These are phyloP conservation scores for Myotis myotis DNA, from an alignment of 2,797 vertebrate genomes.

Conservation along the genomic window DNA sequence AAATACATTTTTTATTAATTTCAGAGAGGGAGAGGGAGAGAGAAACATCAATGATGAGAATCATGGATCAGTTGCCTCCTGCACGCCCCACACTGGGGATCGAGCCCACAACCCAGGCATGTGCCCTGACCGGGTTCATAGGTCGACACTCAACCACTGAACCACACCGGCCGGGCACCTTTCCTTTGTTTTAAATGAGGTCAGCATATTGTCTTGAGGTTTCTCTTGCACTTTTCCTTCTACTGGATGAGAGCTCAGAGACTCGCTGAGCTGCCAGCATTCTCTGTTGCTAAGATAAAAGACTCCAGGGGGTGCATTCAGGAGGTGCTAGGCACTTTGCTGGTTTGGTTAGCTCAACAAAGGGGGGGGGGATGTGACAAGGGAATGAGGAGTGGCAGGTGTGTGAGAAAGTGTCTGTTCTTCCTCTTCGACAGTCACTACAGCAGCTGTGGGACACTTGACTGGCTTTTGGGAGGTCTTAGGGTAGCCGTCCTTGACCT, in stretches of 20 bases:
- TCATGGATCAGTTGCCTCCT: too few species aligned
- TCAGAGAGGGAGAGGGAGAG: too few species aligned
- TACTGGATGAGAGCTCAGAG: background rate
- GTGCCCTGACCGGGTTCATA: too few species aligned
- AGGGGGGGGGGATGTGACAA: accelerated
- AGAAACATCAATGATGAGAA: too few species aligned
- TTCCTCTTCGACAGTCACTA: background rate
- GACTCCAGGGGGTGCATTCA: background rate
- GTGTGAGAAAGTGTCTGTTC: background rate
- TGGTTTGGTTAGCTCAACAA: background rate
- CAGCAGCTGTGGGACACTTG: background rate
- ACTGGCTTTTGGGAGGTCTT: conserved; percentile 8
- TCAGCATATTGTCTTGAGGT: background rate
- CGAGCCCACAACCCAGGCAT: too few species aligned
- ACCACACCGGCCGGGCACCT: too few species aligned
- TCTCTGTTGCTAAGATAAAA: conserved; percentile 9
- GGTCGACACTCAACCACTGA: too few species aligned
- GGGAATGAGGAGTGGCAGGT: background rate
- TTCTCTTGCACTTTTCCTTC: background rate
- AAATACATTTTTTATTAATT: too few species aligned
- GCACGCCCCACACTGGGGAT: too few species aligned
- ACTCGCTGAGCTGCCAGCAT: background rate
- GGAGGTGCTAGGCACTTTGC: background rate
- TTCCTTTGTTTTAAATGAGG: background rate
- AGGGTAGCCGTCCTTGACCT: background rate